Evolutionary conservation across 1,140 invertebrate genomes (phyloP), one percentile per base, ranked within the genome.

Genomic region (Nylanderia fulva): DNA sequence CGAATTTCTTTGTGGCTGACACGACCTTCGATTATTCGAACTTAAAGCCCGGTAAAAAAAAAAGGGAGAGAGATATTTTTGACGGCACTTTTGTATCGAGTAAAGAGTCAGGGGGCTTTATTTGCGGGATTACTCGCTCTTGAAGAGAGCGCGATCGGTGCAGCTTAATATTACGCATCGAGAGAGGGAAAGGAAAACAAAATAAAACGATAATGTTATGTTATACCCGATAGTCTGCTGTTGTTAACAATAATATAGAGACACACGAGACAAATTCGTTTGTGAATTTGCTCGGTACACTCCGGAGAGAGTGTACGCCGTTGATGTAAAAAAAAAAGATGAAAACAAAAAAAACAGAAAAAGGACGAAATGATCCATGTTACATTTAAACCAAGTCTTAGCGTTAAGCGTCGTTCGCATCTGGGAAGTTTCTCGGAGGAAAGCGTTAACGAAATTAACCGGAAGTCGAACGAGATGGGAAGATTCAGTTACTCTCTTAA

Each of bases 211-310:
- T 84, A 85, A 88, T 85, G 75, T 85, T 86, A 88, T 56, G 80
- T 89, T 90, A 87, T 86, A 91, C 71, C 85, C 79, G 86, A 85
- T 93, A 92, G 87, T 91, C 91, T 91, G 91, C 90, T 93, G 92
- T 92, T 93, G 90, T 92, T 91, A 91, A 92, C 87, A 89, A 91
- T 92, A 91, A 91, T 85, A 85, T 89, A 88, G 86, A 89, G 56
- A 79, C 82, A 45, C 60, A 45, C 60, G 82, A 80, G 76, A 66
- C 54, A 74, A 86, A 86, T 85, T 84, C 74, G 72, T 48, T 24
- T 33, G 68, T 58, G 69, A 75, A 89, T 87, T 87, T 84, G 85
- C 87, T 86, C 83, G 60, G 66, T 84, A 80, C 63, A 66, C 61
- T 86, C 15, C 75, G 83, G 42, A 61, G 42, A 61, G 64, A 79